Percentiles rank a stretch among this genome's conserved stretches.
phyloP scores from a whole-genome alignment of 2,797 vertebrate genomes.

The Poecilia velifera region DNA sequence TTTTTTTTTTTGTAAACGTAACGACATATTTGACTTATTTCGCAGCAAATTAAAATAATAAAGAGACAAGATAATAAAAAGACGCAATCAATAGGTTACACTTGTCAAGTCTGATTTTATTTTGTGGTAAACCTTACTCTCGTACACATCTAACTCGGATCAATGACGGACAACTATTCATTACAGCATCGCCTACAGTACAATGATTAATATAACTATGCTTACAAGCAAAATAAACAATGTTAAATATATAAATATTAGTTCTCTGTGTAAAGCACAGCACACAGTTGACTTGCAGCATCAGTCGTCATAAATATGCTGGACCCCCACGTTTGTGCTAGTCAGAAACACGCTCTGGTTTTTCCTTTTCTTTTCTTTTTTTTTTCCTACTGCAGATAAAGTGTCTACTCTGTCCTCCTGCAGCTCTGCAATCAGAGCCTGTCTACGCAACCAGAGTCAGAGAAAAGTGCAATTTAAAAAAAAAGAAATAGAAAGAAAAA shows the following conservation, averaged over 20 bases:
- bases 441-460: conserved; percentile 46
- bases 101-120: conserved; percentile 63
- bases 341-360: conserved; percentile 42
- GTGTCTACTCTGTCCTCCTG: conserved; percentile 53
- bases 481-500: not conserved
- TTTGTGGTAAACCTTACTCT: conserved; percentile 65
- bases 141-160: conserved; percentile 63
- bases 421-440: conserved; percentile 42
- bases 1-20: not conserved
- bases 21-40: not conserved
- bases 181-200: conserved; percentile 65
- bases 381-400: conserved; percentile 36
- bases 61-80: not conserved
- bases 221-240: conserved; percentile 65
- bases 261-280: conserved; percentile 56
- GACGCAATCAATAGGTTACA: conserved; percentile 28
- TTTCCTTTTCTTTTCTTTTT: not conserved
- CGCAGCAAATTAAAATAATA: not conserved
- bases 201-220: conserved; percentile 52
- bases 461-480: conserved; percentile 72
- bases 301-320: conserved; percentile 63
- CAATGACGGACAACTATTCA: conserved; percentile 63
- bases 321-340: conserved; percentile 44
- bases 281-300: conserved; percentile 41
- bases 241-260: conserved; percentile 75